Evolutionary conservation across 2,888 invertebrate genomes (phyloP), one percentile per base, ranked within the genome.

Genomic region (Sinentomon sp.): DNA sequence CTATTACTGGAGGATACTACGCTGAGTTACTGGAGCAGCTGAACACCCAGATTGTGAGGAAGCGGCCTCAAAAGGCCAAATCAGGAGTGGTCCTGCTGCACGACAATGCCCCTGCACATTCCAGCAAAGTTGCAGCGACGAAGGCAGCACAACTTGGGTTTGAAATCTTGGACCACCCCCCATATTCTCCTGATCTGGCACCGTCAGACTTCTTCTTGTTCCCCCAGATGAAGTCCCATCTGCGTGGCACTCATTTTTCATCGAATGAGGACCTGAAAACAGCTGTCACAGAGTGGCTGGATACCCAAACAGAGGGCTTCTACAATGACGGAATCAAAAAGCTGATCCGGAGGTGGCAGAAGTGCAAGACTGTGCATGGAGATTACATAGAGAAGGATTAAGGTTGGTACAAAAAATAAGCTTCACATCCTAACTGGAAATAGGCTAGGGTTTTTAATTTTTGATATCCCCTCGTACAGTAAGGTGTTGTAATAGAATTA

Each of bases 171-270:
- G 4, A 16, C 22, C 28, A 35, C 14, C 35, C 31, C 20, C 31
- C 32, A 20, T 33, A 36, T 20, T 28, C 18, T 21, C 36, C 36
- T 9, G 24, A 36, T 33, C 32, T 33, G 16, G 33, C 33, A 3
- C 32, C 36, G 12, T 32, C 23, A 23, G 36, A 36, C 24, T 36
- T 28, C 25, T 29, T 20, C 28, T 23, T 28, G 22, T 33, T 36
- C 20, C 32, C 19, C 6, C 10, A 32, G 23, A n/a, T 36, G 20
- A 36, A 36, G 17, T 27, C 29, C 6, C 22, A 21, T 14, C 16
- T 33, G 18, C 23, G 36, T 20, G 30, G 33, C 19, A 28, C 22
- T 17, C 32, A 12, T 25, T 33, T 24, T n/a, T 20, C 23, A 14
- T 17, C 18, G 2, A 25, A 33, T 16, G 21, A 36, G 13, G 5